Conservation (phyloP, 2,888 invertebrate species). For the Ectemnius lituratus region DNA sequence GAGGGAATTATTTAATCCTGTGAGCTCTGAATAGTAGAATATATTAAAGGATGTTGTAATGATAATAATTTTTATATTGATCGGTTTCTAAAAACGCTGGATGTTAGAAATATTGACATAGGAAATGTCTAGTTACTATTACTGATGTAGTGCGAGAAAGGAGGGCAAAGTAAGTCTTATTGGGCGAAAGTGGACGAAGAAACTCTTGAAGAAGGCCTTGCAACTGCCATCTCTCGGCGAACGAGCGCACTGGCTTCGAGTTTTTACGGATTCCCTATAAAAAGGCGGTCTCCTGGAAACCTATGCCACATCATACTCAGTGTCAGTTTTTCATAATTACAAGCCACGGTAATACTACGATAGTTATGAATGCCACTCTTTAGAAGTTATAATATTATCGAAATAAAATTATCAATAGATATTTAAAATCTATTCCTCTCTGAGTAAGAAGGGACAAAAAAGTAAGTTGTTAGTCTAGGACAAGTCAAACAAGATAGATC, state of each 20-base stretch:
- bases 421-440: no score
- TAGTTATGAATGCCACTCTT: no score
- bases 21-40: no score
- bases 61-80: neutral
- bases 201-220: conserved; percentile 43
- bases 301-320: neutral
- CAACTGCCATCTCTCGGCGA: conserved; percentile 75
- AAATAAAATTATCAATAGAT: no score
- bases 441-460: no score
- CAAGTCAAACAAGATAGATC: no score
- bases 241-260: conserved; percentile 65
- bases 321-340: no score
- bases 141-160: neutral
- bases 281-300: conserved; percentile 65
- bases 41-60: no score
- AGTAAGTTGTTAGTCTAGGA: no score
- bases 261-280: conserved; percentile 70
- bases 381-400: no score
- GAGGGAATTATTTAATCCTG: no score
- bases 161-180: neutral
- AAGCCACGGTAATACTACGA: no score
- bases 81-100: neutral
- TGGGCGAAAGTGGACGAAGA: conserved; percentile 3
- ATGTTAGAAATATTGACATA: neutral
- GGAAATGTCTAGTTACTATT: neutral